Evolutionary conservation across 1,140 invertebrate genomes (phyloP), one percentile per base, ranked within the genome.

Genomic region (Sitobion miscanthi): DNA sequence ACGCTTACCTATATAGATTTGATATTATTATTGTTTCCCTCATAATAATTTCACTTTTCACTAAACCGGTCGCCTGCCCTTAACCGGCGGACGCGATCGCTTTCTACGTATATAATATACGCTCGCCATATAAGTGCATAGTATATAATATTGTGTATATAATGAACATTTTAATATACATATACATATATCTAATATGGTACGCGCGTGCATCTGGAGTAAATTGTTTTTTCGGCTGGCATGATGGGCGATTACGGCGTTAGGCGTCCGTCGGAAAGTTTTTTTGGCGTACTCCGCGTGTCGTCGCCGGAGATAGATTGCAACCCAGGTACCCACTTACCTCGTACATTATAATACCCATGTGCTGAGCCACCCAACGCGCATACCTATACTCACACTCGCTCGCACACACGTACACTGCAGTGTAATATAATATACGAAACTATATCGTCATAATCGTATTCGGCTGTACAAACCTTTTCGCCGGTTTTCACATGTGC

Each of bases 11-110:
- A 38, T 83, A 25, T 85, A 25, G 49, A 57, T 90, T 90, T 90
- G 14, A 42, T 45, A 91, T 91, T 92, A 77, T 92, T 92, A 91
- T 91, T 92, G 91, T 92, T 92, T 92, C n/a, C 91, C 82, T 52
- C 25, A 47, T 25, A 49, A 85, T 92, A 47, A 83, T 92, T 92
- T 92, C 91, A 92, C 91, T 92, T 92, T 92, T 85, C 47, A 49
- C 91, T 11, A 7, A 54, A 92, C 91, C 91, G 82, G 47, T 42
- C 69, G 42, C 42, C 77, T 52, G 91, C 91, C 91, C 91, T 92
- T 92, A 83, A 92, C 91, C 49, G 91, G n/a, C 77, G 23, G 45
- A 77, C 69, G 30, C 82, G 23, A 54, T 85, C 35, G 49, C 91
- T 92, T 92, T 92, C 91, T 92, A 92, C 45, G n/a, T 54, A 90